Evolutionary conservation across 2,113 vertebrate species (phyloP).

Genomic region (Actinemys pallida): DNA sequence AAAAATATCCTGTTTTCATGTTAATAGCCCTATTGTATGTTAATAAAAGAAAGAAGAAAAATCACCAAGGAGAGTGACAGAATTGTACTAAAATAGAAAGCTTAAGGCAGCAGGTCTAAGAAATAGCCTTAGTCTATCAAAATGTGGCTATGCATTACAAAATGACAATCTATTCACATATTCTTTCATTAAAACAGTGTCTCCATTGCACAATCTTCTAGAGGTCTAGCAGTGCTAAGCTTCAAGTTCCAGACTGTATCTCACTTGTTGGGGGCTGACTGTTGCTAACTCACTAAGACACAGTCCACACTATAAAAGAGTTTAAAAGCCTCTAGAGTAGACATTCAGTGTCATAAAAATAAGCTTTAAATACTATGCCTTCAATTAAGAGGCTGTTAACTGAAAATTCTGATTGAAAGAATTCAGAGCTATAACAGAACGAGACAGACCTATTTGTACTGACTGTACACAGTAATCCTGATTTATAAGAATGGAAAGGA

Average conservation of each 20-base stretch:
- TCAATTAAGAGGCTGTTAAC: background rate
- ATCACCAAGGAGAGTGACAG: slow-evolving; percentile 1
- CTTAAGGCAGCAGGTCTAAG: slow-evolving; percentile 5
- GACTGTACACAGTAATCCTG: background rate
- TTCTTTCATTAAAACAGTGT: background rate
- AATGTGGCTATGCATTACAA: background rate
- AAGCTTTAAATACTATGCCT: background rate
- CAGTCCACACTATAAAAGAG: background rate
- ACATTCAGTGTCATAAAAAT: background rate
- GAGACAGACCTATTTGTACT: background rate
- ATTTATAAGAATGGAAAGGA: background rate
- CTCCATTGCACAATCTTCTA: background rate
- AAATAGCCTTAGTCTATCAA: background rate
- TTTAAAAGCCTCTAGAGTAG: background rate
- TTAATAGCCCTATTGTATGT: background rate
- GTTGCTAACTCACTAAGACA: background rate
- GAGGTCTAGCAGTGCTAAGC: background rate
- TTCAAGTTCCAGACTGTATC: background rate
- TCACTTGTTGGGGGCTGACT: background rate
- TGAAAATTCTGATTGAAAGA: background rate
- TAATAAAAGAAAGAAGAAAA: background rate
- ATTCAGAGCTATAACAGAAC: no score
- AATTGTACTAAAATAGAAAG: background rate
- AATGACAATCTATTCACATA: background rate
- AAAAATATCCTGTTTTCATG: background rate